Percentiles rank a stretch among this genome's conserved stretches.
These are phyloP conservation scores for Porites lutea DNA, from an alignment of 64 coral and sea anemone species.

Conservation along the genomic window DNA sequence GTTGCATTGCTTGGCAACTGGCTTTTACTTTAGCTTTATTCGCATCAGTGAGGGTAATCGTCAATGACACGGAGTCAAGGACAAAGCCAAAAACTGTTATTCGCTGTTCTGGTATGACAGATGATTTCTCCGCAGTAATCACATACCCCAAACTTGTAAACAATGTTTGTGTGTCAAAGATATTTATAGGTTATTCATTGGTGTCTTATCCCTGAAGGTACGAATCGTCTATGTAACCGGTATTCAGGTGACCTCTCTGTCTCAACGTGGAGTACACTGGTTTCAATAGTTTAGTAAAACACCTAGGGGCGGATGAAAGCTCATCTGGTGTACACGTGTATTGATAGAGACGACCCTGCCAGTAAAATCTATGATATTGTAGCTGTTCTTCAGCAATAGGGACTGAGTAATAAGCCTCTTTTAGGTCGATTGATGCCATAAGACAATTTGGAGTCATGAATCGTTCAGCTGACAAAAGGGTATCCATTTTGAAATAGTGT, in stretches of 20 bases:
- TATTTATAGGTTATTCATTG: neutral
- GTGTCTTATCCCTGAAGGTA: too few species aligned
- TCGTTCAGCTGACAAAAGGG: neutral
- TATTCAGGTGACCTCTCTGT: too few species aligned
- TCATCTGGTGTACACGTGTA: neutral
- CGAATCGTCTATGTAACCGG: too few species aligned
- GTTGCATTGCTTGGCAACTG: neutral
- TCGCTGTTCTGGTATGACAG: neutral
- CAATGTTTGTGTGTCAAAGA: neutral
- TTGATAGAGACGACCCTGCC: neutral
- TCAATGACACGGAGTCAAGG: conserved; percentile 1
- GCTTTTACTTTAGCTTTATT: conserved; percentile 51
- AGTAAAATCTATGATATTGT: neutral
- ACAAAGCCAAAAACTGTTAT: conserved; percentile 39
- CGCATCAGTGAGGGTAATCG: conserved; percentile 6
- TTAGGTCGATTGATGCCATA: conserved; percentile 20
- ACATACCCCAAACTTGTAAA: neutral
- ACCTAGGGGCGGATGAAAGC: conserved; percentile 1
- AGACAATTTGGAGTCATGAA: conserved; percentile 38
- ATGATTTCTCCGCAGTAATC: neutral
- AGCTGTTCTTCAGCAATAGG: neutral
- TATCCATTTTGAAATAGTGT: too few species aligned
- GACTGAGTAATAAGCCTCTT: neutral
- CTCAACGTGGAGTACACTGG: neutral
- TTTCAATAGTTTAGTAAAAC: neutral